phyloP scores from a whole-genome alignment of 2,797 vertebrate genomes.

The Chiloscyllium punctatum region DNA sequence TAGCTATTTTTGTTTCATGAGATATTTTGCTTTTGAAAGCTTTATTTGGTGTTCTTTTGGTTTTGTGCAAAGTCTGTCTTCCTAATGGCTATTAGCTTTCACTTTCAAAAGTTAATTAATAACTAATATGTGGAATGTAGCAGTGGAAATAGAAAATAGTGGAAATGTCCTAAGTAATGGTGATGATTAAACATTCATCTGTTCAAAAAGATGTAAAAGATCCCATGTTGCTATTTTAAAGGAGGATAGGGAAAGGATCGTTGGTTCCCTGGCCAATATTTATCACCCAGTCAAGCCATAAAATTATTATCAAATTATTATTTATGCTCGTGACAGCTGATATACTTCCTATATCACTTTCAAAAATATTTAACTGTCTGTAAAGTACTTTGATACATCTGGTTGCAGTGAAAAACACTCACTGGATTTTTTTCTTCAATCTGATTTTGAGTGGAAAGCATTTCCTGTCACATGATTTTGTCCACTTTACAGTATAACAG shows the following conservation, averaged over 20 bases:
- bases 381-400: too few species aligned
- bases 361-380: too few species aligned
- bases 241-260: too few species aligned
- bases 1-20: not conserved
- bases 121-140: not conserved
- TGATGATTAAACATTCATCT: not conserved
- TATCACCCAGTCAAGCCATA: too few species aligned
- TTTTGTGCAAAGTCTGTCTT: not conserved
- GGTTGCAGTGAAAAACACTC: too few species aligned
- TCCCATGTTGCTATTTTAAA: too few species aligned
- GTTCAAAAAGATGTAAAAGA: too few species aligned
- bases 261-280: too few species aligned
- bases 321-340: too few species aligned
- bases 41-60: not conserved
- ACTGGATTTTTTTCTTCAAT: too few species aligned
- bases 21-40: not conserved
- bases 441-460: not conserved
- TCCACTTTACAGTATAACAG: not conserved
- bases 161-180: not conserved
- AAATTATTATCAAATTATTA: too few species aligned
- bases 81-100: not conserved
- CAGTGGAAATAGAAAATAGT: not conserved
- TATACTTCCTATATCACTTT: too few species aligned
- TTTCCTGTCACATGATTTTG: not conserved
- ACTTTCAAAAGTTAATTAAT: not conserved